Percentiles rank a stretch among this genome's conserved stretches.
Evolutionary conservation across 2,888 invertebrate species (phyloP).

Genomic region (Vandiemenella viatica): DNA sequence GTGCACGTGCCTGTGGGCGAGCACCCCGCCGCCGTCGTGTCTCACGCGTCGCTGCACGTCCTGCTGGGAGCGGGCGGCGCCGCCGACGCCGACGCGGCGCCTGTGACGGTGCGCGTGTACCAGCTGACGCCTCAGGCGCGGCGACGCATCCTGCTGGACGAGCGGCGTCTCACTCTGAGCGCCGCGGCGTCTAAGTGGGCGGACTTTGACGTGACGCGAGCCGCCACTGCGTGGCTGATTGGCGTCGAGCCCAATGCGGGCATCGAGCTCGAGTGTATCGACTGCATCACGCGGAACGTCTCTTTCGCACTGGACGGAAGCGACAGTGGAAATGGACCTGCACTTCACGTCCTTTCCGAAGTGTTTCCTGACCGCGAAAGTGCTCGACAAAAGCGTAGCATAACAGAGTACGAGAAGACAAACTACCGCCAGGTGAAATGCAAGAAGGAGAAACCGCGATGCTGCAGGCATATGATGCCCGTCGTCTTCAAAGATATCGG

Average conservation of each 20-base stretch:
- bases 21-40: background rate
- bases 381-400: constrained; percentile 18
- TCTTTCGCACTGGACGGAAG: constrained; percentile 24
- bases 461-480: constrained; percentile 49
- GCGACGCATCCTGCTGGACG: constrained; percentile 25
- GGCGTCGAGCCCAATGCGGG: constrained; percentile 33
- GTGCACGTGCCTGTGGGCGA: background rate
- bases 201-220: constrained; percentile 41
- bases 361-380: constrained; percentile 21
- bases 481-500: constrained; percentile 50
- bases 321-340: constrained; percentile 21
- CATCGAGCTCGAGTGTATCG: constrained; percentile 37
- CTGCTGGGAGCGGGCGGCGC: constrained; percentile 1
- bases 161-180: constrained; percentile 27
- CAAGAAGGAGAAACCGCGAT: constrained; percentile 24
- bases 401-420: constrained; percentile 20
- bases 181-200: constrained; percentile 36
- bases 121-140: constrained; percentile 23
- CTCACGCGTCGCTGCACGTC: constrained; percentile 11
- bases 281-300: constrained; percentile 29
- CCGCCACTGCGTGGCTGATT: constrained; percentile 32
- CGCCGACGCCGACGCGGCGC: background rate
- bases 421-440: constrained; percentile 14
- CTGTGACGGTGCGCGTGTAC: constrained; percentile 21
- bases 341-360: constrained; percentile 25